Evolutionary conservation across 1,140 invertebrate species (phyloP).

Genomic region (Halesus radiatus): DNA sequence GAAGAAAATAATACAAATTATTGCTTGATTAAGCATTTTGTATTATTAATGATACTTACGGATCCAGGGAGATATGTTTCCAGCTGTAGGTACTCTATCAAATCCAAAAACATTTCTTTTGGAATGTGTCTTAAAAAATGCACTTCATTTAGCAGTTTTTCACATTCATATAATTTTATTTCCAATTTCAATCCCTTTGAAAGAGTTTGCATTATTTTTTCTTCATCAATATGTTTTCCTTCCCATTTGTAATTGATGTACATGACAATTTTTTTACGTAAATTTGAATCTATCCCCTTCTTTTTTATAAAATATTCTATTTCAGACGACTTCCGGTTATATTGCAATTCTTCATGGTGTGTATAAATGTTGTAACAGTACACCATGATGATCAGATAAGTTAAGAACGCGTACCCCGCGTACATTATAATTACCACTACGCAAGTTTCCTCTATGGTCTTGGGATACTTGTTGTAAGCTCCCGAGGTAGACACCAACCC

Average conservation of each 20-base stretch:
- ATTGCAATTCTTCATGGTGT: conserved; percentile 25
- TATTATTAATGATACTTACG: conserved; percentile 5
- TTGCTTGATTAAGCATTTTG: no score
- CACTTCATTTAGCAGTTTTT: conserved; percentile 33
- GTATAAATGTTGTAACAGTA: conserved; percentile 5
- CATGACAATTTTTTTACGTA: conserved; percentile 32
- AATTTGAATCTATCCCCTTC: conserved; percentile 14
- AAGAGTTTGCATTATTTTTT: conserved; percentile 28
- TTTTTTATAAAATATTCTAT: conserved; percentile 16
- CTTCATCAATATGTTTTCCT: conserved; percentile 39
- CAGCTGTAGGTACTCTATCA: conserved; percentile 32
- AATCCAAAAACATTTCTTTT: conserved; percentile 10
- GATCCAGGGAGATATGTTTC: conserved; percentile 32
- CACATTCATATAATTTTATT: conserved; percentile 37
- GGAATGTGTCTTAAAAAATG: conserved; percentile 28
- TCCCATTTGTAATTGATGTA: conserved; percentile 45
- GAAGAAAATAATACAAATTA: background rate
- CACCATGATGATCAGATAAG: conserved; percentile 10
- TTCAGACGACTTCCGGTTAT: background rate
- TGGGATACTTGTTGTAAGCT: background rate
- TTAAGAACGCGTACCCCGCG: conserved; percentile 14
- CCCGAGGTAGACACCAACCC: conserved; percentile 35
- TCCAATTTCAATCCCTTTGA: conserved; percentile 22
- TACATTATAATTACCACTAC: conserved; percentile 12
- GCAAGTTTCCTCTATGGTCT: background rate